Evolutionary conservation across 1,140 invertebrate genomes (phyloP), one percentile per base, ranked within the genome.

Genomic region (Lepidurus couesii): DNA sequence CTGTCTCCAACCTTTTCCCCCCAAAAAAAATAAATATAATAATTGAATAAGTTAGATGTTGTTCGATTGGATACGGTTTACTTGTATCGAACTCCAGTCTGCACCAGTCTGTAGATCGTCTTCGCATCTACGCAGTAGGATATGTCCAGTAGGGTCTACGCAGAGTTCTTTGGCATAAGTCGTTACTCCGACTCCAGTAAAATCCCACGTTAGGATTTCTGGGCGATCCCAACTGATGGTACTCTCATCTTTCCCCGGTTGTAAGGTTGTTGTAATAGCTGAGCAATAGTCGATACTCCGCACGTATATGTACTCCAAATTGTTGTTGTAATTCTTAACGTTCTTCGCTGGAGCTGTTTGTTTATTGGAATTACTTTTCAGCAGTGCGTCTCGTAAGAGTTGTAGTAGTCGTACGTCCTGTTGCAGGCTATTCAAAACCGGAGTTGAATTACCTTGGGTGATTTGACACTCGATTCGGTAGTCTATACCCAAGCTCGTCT

Each of bases 81-180:
- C 53, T 16, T 65, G 53, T 21, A 65, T n/a, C 16, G 53, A 7
- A 7, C 53, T 13, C 53, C 53, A 65, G 13, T 65, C 16, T 16
- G 53, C 53, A 21, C 53, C 53, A 65, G 53, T 65, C 21, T 65
- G 53, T 65, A 65, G 13, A 65, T 65, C 53, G 21, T 21, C 53
- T 7, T 65, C 53, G 13, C 53, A 65, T 21, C 13, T 65, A 21
- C 53, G 53, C 7, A 65, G 53, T 65, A 65, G 16, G 7, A 65
- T 65, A 21, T 65, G 53, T 9, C 53, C 53, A 21, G 16, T 21
- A 65, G 16, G 16, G 6, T 65, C 53, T 95, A 7, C 87, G 93
- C 44, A 84, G 85, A n/a, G 86, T 92, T 81, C 83, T 95, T 8
- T 94, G 87, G 81, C 87, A 90, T 1, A 86, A 88, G 42, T 87